These are phyloP conservation scores for Coturnix japonica DNA, from an alignment of 2,113 vertebrate species.

Conservation along the genomic window DNA sequence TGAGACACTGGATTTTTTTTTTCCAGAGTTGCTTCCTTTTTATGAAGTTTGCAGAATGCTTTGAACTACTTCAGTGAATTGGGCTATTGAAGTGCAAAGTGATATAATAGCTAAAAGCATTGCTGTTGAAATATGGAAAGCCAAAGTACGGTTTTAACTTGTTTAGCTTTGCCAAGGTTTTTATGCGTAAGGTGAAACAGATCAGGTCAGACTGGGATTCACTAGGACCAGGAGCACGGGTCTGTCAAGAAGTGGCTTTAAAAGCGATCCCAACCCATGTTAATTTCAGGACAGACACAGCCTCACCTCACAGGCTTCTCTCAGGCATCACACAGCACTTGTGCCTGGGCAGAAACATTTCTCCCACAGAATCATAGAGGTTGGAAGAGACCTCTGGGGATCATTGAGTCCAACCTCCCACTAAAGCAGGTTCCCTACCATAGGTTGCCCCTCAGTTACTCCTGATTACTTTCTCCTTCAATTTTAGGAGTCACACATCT, in stretches of 20 bases:
- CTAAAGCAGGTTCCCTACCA: too few species aligned
- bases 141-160: neutral
- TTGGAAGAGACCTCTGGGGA: too few species aligned
- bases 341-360: neutral
- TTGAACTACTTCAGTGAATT: neutral
- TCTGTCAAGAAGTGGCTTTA: neutral
- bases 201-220: neutral
- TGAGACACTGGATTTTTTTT: neutral
- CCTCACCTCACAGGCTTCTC: neutral
- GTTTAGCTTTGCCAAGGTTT: neutral
- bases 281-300: neutral
- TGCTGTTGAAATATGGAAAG: neutral
- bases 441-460: neutral
- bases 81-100: neutral
- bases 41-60: neutral
- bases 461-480: neutral
- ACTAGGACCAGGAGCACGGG: neutral
- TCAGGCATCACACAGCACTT: neutral
- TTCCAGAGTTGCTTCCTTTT: neutral
- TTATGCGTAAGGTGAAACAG: neutral
- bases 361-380: neutral
- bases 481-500: neutral
- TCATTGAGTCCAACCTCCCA: too few species aligned
- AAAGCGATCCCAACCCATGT: neutral
- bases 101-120: neutral